phyloP scores from a whole-genome alignment of 2,113 vertebrate genomes.

The Axis porcinus region DNA sequence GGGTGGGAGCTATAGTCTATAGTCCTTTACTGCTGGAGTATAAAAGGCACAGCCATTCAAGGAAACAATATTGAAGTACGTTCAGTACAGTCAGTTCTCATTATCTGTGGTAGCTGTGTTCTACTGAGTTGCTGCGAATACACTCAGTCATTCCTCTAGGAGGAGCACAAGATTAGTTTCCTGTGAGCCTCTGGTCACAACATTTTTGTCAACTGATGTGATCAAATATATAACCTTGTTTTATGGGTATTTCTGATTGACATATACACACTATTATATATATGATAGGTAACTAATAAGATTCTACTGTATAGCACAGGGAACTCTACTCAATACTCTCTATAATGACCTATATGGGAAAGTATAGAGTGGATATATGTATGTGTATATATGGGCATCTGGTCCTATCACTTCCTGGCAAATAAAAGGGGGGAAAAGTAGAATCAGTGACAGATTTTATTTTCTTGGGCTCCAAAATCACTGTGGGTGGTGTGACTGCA shows the following conservation, averaged over 20 bases:
- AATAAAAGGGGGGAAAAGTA: neutral
- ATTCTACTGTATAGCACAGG: neutral
- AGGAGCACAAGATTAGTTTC: neutral
- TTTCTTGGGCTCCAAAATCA: neutral
- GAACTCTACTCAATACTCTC: neutral
- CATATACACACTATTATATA: neutral
- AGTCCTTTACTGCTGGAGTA: neutral
- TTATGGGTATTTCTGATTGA: neutral
- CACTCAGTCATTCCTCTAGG: neutral
- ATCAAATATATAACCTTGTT: neutral
- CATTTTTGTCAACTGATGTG: neutral
- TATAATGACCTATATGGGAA: neutral
- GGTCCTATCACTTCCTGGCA: neutral
- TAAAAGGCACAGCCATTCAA: neutral
- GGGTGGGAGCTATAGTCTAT: neutral
- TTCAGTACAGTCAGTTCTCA: neutral
- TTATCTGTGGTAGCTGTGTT: neutral
- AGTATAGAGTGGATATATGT: neutral
- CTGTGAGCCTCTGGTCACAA: neutral
- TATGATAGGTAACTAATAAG: neutral
- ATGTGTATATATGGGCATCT: neutral
- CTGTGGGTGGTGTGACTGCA: neutral
- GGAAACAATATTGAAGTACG: neutral
- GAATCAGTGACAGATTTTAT: neutral
- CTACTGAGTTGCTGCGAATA: neutral